Evolutionary conservation across 2,113 vertebrate genomes (phyloP).

Genomic region (Phycodurus eques): DNA sequence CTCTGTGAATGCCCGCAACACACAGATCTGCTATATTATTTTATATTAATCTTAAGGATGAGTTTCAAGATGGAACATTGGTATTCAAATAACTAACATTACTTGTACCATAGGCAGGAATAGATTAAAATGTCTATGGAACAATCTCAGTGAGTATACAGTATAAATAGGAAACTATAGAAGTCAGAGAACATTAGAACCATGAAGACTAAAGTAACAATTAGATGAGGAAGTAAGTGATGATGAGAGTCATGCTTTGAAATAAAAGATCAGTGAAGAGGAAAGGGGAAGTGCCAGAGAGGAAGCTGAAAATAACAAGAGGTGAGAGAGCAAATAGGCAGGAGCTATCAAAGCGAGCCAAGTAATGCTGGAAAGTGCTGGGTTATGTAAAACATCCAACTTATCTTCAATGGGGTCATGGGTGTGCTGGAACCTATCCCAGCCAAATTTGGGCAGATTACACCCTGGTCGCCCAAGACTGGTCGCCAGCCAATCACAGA

Average conservation of each 20-base stretch:
- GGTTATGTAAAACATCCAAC: too few species aligned
- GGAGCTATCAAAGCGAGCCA: constrained; percentile 47
- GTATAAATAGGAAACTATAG: background rate
- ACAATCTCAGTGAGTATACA: background rate
- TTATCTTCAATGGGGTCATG: too few species aligned
- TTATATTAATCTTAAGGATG: background rate
- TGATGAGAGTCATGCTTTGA: constrained; percentile 5
- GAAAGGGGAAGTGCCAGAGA: background rate
- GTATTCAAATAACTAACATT: background rate
- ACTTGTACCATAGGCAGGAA: background rate
- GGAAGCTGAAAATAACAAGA: constrained; percentile 3
- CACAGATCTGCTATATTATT: background rate
- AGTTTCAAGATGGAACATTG: background rate
- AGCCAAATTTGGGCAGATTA: too few species aligned
- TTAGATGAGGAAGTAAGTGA: constrained; percentile 3
- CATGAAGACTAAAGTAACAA: background rate
- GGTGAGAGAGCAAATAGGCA: constrained; percentile 5
- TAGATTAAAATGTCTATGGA: background rate
- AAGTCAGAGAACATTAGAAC: background rate
- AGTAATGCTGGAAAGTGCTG: constrained; percentile 44
- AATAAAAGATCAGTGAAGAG: background rate
- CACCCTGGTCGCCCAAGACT: too few species aligned
- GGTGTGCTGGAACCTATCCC: too few species aligned
- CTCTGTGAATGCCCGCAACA: background rate
- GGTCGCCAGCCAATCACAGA: too few species aligned